Conservation (phyloP, 1,140 invertebrate genomes). For the Eriocheir sinensis region DNA sequence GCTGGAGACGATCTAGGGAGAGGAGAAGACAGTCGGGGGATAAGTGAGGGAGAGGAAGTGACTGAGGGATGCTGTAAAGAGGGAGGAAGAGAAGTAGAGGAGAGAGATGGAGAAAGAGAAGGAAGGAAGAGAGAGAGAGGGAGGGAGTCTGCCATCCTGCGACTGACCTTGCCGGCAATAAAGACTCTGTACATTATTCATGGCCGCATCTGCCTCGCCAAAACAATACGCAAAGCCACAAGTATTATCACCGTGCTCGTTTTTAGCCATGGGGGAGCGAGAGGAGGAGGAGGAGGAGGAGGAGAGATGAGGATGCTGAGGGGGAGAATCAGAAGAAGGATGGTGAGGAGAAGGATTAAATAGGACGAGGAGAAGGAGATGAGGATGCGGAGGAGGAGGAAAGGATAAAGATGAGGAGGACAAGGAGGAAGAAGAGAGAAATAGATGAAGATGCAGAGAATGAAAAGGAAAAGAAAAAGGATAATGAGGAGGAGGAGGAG, state of each 20-base stretch:
- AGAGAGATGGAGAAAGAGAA: neutral
- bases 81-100: no score
- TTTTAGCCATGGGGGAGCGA: neutral
- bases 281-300: neutral
- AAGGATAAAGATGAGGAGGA: no score
- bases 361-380: no score
- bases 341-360: no score
- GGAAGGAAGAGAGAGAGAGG: neutral
- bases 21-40: no score
- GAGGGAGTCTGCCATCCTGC: neutral
- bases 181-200: neutral
- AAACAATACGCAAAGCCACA: constrained; percentile 15
- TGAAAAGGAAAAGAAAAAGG: no score
- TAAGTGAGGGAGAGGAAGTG: neutral
- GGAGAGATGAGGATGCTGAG: neutral
- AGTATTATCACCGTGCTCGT: constrained; percentile 14
- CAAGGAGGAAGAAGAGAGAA: no score
- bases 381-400: no score
- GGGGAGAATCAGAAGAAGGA: no score
- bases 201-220: neutral
- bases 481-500: no score
- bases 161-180: constrained; percentile 9
- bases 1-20: no score
- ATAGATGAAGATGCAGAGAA: no score
- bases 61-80: neutral